These are phyloP conservation scores for Dryobota labecula DNA, from an alignment of 2,888 invertebrate species.

Conservation along the genomic window DNA sequence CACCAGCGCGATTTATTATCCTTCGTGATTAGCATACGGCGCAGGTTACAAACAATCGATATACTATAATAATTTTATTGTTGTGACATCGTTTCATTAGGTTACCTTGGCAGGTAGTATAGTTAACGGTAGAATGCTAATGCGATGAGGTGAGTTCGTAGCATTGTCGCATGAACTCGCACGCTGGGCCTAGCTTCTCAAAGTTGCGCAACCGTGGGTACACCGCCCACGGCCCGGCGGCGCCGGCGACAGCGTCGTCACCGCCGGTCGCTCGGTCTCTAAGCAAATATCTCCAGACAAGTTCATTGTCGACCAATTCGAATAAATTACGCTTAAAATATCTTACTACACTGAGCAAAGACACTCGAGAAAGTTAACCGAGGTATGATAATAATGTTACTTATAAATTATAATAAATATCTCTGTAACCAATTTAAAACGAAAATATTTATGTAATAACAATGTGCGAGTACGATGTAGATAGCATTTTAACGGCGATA, in stretches of 20 bases:
- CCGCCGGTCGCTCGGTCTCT: constrained; percentile 65
- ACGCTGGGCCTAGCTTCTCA: constrained; percentile 78
- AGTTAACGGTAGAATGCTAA: constrained; percentile 90
- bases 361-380: constrained; percentile 37
- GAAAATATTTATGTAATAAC: constrained; percentile 37
- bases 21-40: constrained; percentile 52
- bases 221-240: constrained; percentile 78
- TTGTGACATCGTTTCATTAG: constrained; percentile 71
- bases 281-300: constrained; percentile 75
- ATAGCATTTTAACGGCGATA: constrained; percentile 19
- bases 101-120: constrained; percentile 78
- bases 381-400: constrained; percentile 38
- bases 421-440: constrained; percentile 32
- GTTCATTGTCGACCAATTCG: constrained; percentile 84
- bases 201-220: constrained; percentile 86
- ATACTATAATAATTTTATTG: constrained; percentile 58
- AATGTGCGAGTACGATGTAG: constrained; percentile 26
- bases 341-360: constrained; percentile 59
- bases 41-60: constrained; percentile 49
- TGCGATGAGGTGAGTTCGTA: constrained; percentile 76
- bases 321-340: constrained; percentile 67
- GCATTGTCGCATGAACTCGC: constrained; percentile 76
- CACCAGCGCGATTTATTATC: constrained; percentile 43
- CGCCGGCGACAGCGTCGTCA: constrained; percentile 59
- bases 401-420: constrained; percentile 31